Percentiles rank a stretch among this genome's conserved stretches.
Conservation (phyloP, 1,140 invertebrate species). For the Drosophila pruinosa region DNA sequence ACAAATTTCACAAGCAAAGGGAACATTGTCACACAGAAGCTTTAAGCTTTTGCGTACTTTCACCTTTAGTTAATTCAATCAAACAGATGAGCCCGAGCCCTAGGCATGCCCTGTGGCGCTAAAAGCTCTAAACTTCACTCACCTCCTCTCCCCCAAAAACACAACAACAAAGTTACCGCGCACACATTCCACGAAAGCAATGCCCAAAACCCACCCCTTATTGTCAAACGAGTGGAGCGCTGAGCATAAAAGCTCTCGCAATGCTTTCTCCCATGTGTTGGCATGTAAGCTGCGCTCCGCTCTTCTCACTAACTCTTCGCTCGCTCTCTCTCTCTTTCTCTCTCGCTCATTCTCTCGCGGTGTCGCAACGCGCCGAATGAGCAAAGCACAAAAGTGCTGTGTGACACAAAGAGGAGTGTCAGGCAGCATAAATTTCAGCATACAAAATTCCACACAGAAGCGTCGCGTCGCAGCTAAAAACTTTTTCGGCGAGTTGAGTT, state of each 20-base stretch:
- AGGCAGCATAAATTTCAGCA: slow-evolving; percentile 79
- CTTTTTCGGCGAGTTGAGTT: slow-evolving; percentile 68
- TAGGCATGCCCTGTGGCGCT: slow-evolving; percentile 36
- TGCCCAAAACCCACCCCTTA: slow-evolving; percentile 34
- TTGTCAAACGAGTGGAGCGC: background rate
- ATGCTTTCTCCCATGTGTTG: slow-evolving; percentile 52
- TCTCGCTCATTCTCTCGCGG: slow-evolving; percentile 6
- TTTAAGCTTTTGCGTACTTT: background rate
- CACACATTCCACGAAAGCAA: background rate
- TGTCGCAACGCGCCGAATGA: slow-evolving; percentile 12
- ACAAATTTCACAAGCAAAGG: background rate
- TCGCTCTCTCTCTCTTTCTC: slow-evolving; percentile 15
- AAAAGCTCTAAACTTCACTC: slow-evolving; percentile 32
- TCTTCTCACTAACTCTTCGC: background rate
- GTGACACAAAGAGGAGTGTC: slow-evolving; percentile 79
- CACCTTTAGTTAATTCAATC: slow-evolving; percentile 14
- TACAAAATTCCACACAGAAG: slow-evolving; percentile 72
- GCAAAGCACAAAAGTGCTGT: slow-evolving; percentile 42
- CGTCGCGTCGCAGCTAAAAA: slow-evolving; percentile 65
- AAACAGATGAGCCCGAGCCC: slow-evolving; percentile 12
- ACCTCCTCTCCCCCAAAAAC: slow-evolving; percentile 38
- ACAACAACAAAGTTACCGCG: background rate
- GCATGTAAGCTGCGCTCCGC: slow-evolving; percentile 52
- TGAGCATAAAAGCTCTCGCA: slow-evolving; percentile 33
- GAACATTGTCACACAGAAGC: slow-evolving; percentile 5